Evolutionary conservation across 2,797 vertebrate species (phyloP), one percentile per base, ranked within the genome.

Genomic region (Hirundo rustica): DNA sequence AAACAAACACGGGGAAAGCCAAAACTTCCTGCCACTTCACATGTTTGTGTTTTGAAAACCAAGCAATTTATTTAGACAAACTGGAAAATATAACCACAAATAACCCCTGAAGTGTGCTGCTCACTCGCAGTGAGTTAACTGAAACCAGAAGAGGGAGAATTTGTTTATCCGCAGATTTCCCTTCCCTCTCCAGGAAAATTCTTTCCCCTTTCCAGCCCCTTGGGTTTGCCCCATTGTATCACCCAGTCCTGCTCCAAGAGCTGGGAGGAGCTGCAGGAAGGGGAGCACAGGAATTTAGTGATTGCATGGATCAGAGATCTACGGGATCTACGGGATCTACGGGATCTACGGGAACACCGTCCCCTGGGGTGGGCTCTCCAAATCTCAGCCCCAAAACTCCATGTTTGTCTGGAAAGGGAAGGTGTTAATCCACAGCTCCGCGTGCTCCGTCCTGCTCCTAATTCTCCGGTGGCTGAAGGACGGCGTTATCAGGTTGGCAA

Each of bases 1-100:
- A 85, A 92, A 68, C 84, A 94, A 88, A 88, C 81, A 80, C 26
- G 15, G 38, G 64, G 61, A 85, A 89, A 94, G 67, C 4, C 27
- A 89, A 87, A 93, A 87, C 89, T 94, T 94, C 84, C 82, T 91
- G 66, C 76, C 85, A 67, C 78, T 93, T 87, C 70, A 45, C 62
- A 57, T 54, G 62, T 36, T 71, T 88, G 25, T 60, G 57, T 92
- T 95, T 94, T 67, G 89, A 95, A 93, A 91, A 77, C 40, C 13
- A 10, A 82, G 68, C 22, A 45, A 26, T 85, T 82, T 92, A 55
- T 73, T 89, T 64, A 87, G 78, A 60, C 86, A 76, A 66, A 70
- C 51, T 57, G 67, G 65, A 88, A 89, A 84, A 84, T 20, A 16
- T 8, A 88, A 83, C 72, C 61, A 80, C 73, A 80, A 67, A 71